These are phyloP conservation scores for Frieseomelitta varia DNA, from an alignment of 1,140 invertebrate genomes.

Conservation along the genomic window DNA sequence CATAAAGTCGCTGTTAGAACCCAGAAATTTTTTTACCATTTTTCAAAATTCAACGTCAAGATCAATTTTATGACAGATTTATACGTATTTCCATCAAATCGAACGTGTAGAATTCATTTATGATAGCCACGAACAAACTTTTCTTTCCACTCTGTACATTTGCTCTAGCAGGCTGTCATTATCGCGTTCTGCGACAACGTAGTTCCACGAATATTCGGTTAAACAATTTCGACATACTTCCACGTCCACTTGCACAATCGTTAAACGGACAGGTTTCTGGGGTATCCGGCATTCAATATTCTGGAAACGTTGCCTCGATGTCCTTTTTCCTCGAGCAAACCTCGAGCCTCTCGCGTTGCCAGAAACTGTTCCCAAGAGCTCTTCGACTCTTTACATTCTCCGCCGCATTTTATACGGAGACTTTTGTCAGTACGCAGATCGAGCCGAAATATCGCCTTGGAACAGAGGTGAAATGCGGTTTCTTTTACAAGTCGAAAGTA, in stretches of 20 bases:
- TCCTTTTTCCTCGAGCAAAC: background rate
- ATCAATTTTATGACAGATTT: no score
- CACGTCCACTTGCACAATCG: background rate
- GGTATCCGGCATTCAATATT: constrained; percentile 15
- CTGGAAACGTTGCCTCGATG: background rate
- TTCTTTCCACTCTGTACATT: no score
- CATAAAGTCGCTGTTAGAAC: no score
- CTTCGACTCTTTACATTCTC: background rate
- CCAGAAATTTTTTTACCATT: no score
- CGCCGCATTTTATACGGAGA: background rate
- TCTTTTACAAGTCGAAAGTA: no score
- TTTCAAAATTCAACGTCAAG: no score
- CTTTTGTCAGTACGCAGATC: background rate
- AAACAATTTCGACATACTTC: constrained; percentile 35
- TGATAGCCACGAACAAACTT: no score
- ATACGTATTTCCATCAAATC: no score
- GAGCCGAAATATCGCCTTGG: background rate
- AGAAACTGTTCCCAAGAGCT: constrained; percentile 15
- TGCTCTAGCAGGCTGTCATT: background rate
- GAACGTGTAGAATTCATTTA: no score
- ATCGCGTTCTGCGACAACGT: background rate
- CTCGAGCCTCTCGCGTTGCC: background rate
- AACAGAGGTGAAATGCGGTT: no score
- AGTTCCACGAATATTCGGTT: constrained; percentile 18
- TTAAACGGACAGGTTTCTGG: constrained; percentile 15